Evolutionary conservation across 1,140 invertebrate species (phyloP), one percentile per base, ranked within the genome.

Genomic region (Galleria mellonella): DNA sequence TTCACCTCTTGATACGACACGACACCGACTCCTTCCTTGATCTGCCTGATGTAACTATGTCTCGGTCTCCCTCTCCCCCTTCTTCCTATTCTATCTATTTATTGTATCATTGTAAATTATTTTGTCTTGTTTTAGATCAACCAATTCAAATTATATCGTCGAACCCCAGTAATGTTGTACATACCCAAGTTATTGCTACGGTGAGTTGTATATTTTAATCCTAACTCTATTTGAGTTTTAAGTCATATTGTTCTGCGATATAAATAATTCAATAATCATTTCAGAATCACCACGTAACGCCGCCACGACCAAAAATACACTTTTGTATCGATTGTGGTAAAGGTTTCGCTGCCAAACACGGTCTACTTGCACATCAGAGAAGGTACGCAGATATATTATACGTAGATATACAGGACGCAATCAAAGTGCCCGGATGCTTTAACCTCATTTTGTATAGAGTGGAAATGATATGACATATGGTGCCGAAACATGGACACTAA

Each of bases 301-400:
- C 72, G 40, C 81, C 86, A 1, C 78, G 87, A 55, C 92, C 92
- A 14, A 96, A 94, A 85, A 92, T 91, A 64, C 94, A 92, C 72
- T 90, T 93, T 47, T 96, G 94, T 74, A 90, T 90, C 9, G 92
- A 94, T 57, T 96, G 95, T 65, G 93, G 93, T 30, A 93, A 94
- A 68, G 93, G 92, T 11, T 96, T 96, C 64, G 93, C 93, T 1
- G 92, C 93, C 32, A 94, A 94, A 62, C 93, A 94, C 48, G 93
- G 94, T 1, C 67, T 95, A 9, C 89, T 92, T 42, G 92, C 94
- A 52, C 94, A 95, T 73, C 92, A 92, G 62, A 86, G 88, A 31
- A 85, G 86, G 86, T 87, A 65, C 53, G 4, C 38, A n/a, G n/a
- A n/a, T n/a, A n/a, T n/a, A n/a, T n/a, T n/a, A n/a, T n/a, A n/a